phyloP scores from a whole-genome alignment of 2,888 invertebrate species.

The Eristalis arbustorum region DNA sequence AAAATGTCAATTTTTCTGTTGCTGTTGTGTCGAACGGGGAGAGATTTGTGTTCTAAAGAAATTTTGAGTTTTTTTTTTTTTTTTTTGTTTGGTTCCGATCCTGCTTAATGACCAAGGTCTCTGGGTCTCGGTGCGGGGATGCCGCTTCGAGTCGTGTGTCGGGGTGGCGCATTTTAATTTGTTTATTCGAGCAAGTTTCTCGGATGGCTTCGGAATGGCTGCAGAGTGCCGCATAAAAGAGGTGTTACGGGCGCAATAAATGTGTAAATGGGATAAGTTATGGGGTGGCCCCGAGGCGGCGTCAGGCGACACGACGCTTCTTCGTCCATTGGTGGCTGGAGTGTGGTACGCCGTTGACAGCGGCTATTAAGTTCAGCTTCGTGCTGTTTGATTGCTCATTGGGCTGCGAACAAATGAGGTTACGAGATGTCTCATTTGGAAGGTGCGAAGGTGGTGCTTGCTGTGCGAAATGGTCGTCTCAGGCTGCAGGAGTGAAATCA shows the following conservation, averaged over 20 bases:
- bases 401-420: not conserved
- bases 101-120: conserved; percentile 28
- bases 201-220: not conserved
- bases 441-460: not conserved
- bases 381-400: not conserved
- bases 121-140: not conserved
- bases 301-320: not conserved
- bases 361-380: conserved; percentile 5
- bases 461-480: not conserved
- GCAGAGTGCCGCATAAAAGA: conserved; percentile 24
- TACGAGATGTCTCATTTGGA: not conserved
- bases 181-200: conserved; percentile 42
- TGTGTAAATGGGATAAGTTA: conserved; percentile 22
- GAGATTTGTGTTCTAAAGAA: conserved; percentile 33
- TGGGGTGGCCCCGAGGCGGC: not conserved
- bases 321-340: conserved; percentile 4
- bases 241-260: conserved; percentile 46
- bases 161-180: conserved; percentile 45
- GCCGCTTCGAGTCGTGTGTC: conserved; percentile 38
- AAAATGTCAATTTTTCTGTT: conserved; percentile 51
- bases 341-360: not conserved
- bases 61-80: conserved; percentile 1
- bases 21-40: not conserved
- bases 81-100: no score
- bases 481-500: not conserved